Base-by-base conservation (phyloP, 2,888 invertebrate species). In the Coenonympha glycerion region DNA sequence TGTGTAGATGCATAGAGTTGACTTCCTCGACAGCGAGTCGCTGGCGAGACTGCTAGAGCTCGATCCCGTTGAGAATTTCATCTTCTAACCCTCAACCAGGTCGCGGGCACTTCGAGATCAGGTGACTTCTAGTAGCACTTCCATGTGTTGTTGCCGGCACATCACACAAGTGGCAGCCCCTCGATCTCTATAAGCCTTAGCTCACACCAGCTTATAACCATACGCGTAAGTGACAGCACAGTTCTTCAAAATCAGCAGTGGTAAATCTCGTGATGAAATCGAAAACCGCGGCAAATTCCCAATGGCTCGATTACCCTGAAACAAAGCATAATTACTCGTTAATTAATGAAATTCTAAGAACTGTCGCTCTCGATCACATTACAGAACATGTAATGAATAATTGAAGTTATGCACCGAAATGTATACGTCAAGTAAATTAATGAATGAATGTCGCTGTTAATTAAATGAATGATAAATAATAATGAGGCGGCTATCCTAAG, bases 1-100 rank as follows among this genome's bases (percentile, higher is more conserved):
- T 54, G 90, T 89, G 64, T 90, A 90, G 62, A 91, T 90, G 64
- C 91, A 92, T 55, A 92, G 84, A 55, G 90, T 90, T 36, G 91
- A 90, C 65, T 91, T 90, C 67, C 91, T 91, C 62, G 90, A 90
- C 69, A 87, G 79, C 65, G 89, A 89, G 68, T 92, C 92, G 69
- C 89, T 89, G 71, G 90, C 88, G 68, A 91, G 88, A 75, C 90
- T 91, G 76, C 91, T 91, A 58, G 90, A 90, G 65, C 91, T 88
- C 59, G 89, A 89, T 33, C 91, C 89, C 61, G 90, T 89, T 59
- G 90, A 89, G 78, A 90, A 90, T 86, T 90, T 90, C 90, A 90
- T 88, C 63, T 58, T 4, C 37, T 39, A 48, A 49, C 61, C 64
- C 61, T 69, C 75, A 73, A 75, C 59, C 69, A 73, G 69, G 51